These are phyloP conservation scores for Fulica atra DNA, from an alignment of 2,113 vertebrate species.

Conservation along the genomic window DNA sequence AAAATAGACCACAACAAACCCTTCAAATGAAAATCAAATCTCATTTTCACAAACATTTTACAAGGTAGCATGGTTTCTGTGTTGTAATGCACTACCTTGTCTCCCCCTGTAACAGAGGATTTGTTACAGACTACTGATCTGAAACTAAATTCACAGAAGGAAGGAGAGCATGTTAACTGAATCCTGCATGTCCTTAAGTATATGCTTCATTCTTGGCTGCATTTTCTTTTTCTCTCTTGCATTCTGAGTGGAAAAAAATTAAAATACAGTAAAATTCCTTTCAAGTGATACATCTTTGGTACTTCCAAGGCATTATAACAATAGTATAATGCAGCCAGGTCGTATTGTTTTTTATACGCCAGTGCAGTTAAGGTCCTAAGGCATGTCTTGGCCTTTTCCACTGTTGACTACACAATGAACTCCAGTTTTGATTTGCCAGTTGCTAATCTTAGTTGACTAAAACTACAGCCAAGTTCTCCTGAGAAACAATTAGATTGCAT, in stretches of 20 bases:
- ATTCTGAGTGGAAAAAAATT: neutral
- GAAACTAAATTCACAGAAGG: slow-evolving; percentile 16
- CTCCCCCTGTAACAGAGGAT: neutral
- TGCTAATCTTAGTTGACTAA: slow-evolving; percentile 55
- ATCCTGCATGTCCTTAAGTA: neutral
- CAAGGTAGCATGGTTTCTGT: neutral
- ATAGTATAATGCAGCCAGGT: neutral
- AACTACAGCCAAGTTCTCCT: slow-evolving; percentile 8
- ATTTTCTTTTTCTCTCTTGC: neutral
- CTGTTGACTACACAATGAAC: slow-evolving; percentile 1
- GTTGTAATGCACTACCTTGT: neutral
- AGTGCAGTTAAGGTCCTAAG: neutral
- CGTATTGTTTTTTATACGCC: neutral
- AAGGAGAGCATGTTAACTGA: neutral
- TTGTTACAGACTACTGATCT: slow-evolving; percentile 16
- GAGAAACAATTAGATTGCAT: slow-evolving; percentile 23
- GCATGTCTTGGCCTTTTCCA: neutral
- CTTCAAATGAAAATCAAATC: neutral
- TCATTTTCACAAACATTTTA: slow-evolving; percentile 9
- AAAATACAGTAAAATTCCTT: neutral
- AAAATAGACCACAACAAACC: neutral
- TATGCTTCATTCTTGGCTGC: neutral
- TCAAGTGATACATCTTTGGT: neutral
- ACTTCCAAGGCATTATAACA: neutral
- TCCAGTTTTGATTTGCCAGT: slow-evolving; percentile 42